These are phyloP conservation scores for Dicrurus megarhynchus DNA, from an alignment of 2,113 vertebrate species.

Conservation along the genomic window DNA sequence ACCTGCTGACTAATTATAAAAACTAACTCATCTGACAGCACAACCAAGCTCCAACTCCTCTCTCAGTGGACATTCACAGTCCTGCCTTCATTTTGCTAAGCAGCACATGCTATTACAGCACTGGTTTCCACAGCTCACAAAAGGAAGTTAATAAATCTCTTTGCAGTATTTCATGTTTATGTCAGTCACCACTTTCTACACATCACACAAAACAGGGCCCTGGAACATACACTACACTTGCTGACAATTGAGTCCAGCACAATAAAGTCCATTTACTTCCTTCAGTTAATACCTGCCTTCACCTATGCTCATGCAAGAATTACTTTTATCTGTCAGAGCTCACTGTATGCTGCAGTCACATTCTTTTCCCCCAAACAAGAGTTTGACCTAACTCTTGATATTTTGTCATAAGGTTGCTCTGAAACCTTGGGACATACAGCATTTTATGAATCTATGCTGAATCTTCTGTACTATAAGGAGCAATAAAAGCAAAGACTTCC, in stretches of 20 bases:
- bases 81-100: neutral
- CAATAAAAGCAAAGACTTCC: slow-evolving; percentile 40
- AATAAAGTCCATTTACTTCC: neutral
- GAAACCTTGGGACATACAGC: neutral
- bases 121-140: slow-evolving; percentile 13
- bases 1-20: neutral
- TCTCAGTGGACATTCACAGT: neutral
- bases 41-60: neutral
- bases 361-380: neutral
- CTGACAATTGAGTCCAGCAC: neutral
- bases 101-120: neutral
- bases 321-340: neutral
- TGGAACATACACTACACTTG: neutral
- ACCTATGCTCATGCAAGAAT: neutral
- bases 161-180: neutral
- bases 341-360: neutral
- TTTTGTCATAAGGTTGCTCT: neutral
- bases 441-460: neutral
- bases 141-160: neutral
- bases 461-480: neutral
- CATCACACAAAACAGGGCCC: neutral
- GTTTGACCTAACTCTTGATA: neutral
- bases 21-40: neutral
- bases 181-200: neutral
- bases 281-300: neutral